Conservation (phyloP, 23 tunicate species). For the Styela clava region DNA sequence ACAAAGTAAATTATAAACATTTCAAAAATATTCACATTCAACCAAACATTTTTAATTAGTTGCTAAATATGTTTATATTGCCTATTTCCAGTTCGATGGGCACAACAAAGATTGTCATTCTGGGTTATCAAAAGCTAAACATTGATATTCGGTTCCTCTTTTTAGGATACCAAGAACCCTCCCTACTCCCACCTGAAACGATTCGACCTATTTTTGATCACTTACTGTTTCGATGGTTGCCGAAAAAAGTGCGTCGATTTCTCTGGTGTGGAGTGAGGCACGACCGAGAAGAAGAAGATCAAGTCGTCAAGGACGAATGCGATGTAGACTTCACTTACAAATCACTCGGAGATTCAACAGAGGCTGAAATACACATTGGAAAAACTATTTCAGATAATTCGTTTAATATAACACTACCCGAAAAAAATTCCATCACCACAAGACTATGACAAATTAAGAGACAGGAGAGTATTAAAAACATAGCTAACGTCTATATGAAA, state of each 20-base stretch:
- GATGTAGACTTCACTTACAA: neutral
- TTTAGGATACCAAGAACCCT: conserved; percentile 41
- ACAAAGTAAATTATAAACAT: no score
- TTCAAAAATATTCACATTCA: no score
- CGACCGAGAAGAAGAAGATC: conserved; percentile 2
- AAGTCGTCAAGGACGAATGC: neutral
- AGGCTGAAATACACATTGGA: neutral
- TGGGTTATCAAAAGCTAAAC: no score
- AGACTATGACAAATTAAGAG: no score
- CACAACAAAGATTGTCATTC: no score
- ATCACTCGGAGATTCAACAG: neutral
- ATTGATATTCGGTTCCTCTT: no score
- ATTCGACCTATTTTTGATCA: conserved; percentile 46
- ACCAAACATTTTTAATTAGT: no score
- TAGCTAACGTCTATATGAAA: no score
- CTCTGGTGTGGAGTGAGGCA: conserved; percentile 51
- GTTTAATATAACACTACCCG: neutral
- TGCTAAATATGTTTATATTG: no score
- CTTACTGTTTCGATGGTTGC: conserved; percentile 41
- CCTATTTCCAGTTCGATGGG: no score
- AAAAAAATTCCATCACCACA: no score
- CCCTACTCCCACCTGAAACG: conserved; percentile 41
- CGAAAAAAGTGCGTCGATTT: conserved; percentile 21
- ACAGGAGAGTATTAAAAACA: no score
- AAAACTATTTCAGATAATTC: neutral